Evolutionary conservation across 2,113 vertebrate genomes (phyloP).

Genomic region (Hydrolagus affinis): DNA sequence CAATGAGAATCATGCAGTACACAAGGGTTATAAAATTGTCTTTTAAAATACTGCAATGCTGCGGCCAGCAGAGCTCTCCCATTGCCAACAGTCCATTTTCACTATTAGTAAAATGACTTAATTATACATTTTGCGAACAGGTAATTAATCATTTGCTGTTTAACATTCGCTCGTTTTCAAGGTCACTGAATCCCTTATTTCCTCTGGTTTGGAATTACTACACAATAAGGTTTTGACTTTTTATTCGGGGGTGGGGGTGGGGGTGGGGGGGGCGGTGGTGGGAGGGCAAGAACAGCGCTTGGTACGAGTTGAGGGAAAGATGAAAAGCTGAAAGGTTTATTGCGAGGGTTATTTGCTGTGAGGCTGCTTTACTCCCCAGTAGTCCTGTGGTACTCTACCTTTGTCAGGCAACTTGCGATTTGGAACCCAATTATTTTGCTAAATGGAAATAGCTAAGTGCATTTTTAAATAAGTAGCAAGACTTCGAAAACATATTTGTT

Average conservation of each 20-base stretch:
- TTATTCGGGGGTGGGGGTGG: too few relatives aligned
- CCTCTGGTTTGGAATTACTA: not conserved
- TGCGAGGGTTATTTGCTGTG: not conserved
- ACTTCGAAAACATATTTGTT: not conserved
- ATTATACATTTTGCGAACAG: conserved; percentile 27
- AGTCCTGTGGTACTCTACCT: not conserved
- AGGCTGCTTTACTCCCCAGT: not conserved
- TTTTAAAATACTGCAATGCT: conserved; percentile 7
- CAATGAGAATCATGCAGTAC: not conserved
- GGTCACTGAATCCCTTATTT: not conserved
- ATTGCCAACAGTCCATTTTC: conserved; percentile 12
- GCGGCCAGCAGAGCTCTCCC: too few relatives aligned
- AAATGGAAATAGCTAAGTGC: not conserved
- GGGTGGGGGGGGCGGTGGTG: too few relatives aligned
- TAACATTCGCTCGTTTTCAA: conserved; percentile 3
- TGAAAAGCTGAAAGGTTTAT: too few relatives aligned
- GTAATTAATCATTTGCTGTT: conserved; percentile 24
- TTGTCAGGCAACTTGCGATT: too few relatives aligned
- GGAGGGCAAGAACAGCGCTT: too few relatives aligned
- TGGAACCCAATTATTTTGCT: not conserved
- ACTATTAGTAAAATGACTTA: conserved; percentile 22
- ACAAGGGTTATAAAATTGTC: not conserved
- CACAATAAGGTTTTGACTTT: too few relatives aligned
- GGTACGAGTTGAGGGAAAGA: too few relatives aligned
- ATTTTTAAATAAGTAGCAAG: not conserved